Base-by-base conservation (phyloP, 2,797 vertebrate genomes). In the Orestias chungarensis region DNA sequence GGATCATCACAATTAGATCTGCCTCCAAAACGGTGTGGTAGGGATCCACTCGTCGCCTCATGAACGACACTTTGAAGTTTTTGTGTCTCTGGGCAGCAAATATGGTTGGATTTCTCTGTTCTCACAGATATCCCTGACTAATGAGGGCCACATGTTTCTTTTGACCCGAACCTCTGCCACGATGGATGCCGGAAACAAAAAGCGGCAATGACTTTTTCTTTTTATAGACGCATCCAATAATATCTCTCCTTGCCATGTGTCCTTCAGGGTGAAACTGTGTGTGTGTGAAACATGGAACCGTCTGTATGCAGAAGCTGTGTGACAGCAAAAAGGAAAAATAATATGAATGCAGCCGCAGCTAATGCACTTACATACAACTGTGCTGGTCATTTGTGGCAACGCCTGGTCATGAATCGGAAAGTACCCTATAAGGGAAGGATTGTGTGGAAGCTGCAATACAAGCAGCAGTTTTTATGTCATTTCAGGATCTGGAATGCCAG, bases 171-270 rank as follows among this genome's bases (percentile, higher is more conserved):
- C 78, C 78, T n/a, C 54, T 18, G 78, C 86, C 74, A 70, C 84
- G 43, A 71, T 77, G 80, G 82, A 81, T 75, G 77, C 70, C n/a
- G 68, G 65, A 64, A 50, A 77, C 72, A 76, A 67, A 57, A 82
- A 76, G 78, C 79, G 84, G 80, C 82, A 82, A 77, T 72, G 68
- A 66, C 70, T 68, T 66, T 75, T 66, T 88, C 89, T 94, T 92
- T 94, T 88, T 89, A 88, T 92, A 91, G 89, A 92, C 72, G 74
- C 82, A 68, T 88, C 91, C 91, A 91, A 86, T 91, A 92, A 93
- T 92, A 91, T 93, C 86, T 91, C 82, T 77, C 43, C 75, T 89
- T 91, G 88, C 91, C 90, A 85, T 89, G 88, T 91, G 80, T 75
- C 86, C 87, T 88, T 85, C 68, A 78, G 87, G 90, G 89, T 87